Evolutionary conservation across 1,140 invertebrate genomes (phyloP).

Genomic region (Drosophila ambigua): DNA sequence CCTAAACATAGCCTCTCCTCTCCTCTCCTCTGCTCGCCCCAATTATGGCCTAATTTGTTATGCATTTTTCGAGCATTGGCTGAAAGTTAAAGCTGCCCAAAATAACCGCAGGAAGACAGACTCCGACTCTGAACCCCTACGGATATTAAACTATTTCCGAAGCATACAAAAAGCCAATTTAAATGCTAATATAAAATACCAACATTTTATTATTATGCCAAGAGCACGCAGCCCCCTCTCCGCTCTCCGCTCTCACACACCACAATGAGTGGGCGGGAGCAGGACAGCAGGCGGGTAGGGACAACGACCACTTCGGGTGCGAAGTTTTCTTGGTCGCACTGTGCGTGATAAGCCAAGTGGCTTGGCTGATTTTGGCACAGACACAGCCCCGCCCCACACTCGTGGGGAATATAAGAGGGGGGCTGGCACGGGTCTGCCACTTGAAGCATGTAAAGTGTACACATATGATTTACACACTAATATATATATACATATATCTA

Average conservation of each 20-base stretch:
- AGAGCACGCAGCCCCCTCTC: slow-evolving; percentile 61
- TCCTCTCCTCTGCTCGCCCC: slow-evolving; percentile 15
- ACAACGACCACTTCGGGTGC: slow-evolving; percentile 59
- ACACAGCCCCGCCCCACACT: slow-evolving; percentile 3
- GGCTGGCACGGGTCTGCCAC: slow-evolving; percentile 22
- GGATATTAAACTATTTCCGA: slow-evolving; percentile 82
- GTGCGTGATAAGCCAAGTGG: slow-evolving; percentile 78
- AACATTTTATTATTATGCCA: slow-evolving; percentile 83
- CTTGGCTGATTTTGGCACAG: slow-evolving; percentile 65
- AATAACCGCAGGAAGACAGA: slow-evolving; percentile 40
- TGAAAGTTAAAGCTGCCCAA: slow-evolving; percentile 61
- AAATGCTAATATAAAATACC: slow-evolving; percentile 83
- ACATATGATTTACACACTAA: slow-evolving; percentile 32
- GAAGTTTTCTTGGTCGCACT: slow-evolving; percentile 61
- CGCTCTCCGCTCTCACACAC: no score
- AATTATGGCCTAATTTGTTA: slow-evolving; percentile 71
- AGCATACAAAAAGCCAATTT: slow-evolving; percentile 82
- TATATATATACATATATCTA: background rate
- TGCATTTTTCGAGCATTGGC: slow-evolving; percentile 51
- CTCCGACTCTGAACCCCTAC: slow-evolving; percentile 42
- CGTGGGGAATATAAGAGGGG: background rate
- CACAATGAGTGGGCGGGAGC: slow-evolving; percentile 7
- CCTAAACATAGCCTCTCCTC: slow-evolving; percentile 47
- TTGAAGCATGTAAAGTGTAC: slow-evolving; percentile 63
- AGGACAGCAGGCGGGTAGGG: slow-evolving; percentile 16